Percentiles rank a stretch among this genome's conserved stretches.
These are phyloP conservation scores for Salvelinus fontinalis DNA, from an alignment of 2,113 vertebrate genomes.

Conservation along the genomic window DNA sequence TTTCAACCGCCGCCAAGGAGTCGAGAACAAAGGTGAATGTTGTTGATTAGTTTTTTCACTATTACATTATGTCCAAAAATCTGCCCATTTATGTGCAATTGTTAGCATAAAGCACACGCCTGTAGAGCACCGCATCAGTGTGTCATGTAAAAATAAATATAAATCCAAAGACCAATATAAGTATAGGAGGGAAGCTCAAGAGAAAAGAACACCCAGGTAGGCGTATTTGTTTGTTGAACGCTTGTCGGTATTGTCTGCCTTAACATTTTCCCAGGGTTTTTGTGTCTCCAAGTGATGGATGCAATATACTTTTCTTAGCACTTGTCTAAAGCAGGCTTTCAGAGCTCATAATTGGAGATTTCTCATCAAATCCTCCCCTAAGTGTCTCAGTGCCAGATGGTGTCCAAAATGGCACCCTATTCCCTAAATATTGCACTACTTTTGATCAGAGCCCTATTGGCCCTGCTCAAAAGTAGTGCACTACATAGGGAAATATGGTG, in stretches of 20 bases:
- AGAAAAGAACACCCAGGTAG: background rate
- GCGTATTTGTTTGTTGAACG: background rate
- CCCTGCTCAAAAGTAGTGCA: no score
- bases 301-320: background rate
- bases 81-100: background rate
- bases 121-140: background rate
- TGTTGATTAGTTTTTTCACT: background rate
- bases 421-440: no score
- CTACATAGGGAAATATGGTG: no score
- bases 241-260: background rate
- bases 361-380: constrained; percentile 7
- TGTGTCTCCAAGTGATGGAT: background rate
- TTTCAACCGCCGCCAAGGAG: background rate
- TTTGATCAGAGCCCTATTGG: no score
- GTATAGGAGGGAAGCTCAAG: background rate
- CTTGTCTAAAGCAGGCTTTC: background rate
- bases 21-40: background rate
- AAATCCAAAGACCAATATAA: background rate
- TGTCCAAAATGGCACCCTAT: no score
- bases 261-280: background rate
- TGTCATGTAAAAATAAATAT: background rate
- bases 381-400: constrained; percentile 5
- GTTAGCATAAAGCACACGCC: background rate
- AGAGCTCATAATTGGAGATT: background rate
- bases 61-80: background rate